A percentile compares a stretch with the other conserved stretches of the same genome.
Conservation (phyloP, 2,797 vertebrate genomes). For the Aulostomus chinensis region DNA sequence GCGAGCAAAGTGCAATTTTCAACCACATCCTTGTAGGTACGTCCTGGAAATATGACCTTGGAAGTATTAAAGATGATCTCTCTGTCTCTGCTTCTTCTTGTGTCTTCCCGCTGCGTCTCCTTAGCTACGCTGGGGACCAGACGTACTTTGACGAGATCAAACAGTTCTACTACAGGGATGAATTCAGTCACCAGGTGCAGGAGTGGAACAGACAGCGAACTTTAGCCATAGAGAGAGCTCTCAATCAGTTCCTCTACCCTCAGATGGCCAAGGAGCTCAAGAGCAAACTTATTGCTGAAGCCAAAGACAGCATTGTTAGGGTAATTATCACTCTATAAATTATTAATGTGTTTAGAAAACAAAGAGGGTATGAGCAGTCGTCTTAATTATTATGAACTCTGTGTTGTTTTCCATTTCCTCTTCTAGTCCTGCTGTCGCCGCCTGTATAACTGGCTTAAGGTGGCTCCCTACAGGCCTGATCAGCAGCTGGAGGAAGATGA, state of each 20-base stretch:
- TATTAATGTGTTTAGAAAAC: no score
- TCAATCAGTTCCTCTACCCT: slow-evolving; percentile 96
- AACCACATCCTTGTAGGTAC: neutral
- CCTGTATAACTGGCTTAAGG: slow-evolving; percentile 96
- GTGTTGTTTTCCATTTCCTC: neutral
- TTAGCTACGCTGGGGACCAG: slow-evolving; percentile 90
- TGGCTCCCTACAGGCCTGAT: slow-evolving; percentile 94
- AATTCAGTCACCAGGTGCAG: slow-evolving; percentile 99
- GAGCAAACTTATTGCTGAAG: slow-evolving; percentile 92
- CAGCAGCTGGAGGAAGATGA: slow-evolving; percentile 98
- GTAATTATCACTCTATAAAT: slow-evolving; percentile 68
- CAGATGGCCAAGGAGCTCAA: slow-evolving; percentile 98
- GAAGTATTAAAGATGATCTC: no score
- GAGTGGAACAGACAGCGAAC: slow-evolving; percentile 99
- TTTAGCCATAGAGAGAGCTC: slow-evolving; percentile 91
- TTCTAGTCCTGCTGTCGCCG: slow-evolving; percentile 92
- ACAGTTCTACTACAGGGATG: slow-evolving; percentile 98
- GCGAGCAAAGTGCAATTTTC: slow-evolving; percentile 5
- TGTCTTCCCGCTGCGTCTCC: slow-evolving; percentile 1
- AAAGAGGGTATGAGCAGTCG: no score
- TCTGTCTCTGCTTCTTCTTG: neutral
- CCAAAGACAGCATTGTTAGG: slow-evolving; percentile 95
- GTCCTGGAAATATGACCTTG: slow-evolving; percentile 16
- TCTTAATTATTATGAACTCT: neutral
- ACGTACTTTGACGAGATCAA: slow-evolving; percentile 99